Base-by-base conservation (phyloP, 2,113 vertebrate species). In the Osmerus mordax region DNA sequence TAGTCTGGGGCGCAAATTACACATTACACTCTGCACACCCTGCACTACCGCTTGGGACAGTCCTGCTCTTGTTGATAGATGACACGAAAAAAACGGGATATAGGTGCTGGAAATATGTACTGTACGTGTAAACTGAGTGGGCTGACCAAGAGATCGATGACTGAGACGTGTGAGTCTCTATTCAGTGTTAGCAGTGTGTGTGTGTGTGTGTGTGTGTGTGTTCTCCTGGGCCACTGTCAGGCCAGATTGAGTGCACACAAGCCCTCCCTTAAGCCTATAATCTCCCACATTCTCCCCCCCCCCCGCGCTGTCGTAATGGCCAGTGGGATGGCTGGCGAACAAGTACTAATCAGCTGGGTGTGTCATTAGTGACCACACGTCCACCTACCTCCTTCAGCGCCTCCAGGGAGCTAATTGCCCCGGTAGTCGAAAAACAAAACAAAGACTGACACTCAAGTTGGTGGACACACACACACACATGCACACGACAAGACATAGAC, bases 361-460 rank as follows among this genome's bases (percentile, higher is more conserved):
- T 77, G 79, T 77, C 71, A 76, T 82, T 65, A 82, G 66, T 3
- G 72, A 32, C 68, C 59, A 59, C 63, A 68, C 68, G 75, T 73
- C 66, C 32, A 73, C 69, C 19, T 65, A 18, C 32, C 7, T 32
- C n/a, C 11, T 65, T 67, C 58, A 63, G 0, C 52, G 65, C 8
- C 72, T 78, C n/a, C 66, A 29, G 65, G 69, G 58, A 71, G 74
- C 68, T 79, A 70, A 54, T 28, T 77, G 78, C 72, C 2, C 16
- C 16, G 8, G 6, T 16, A 9, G 60, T 16, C 54, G 15, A n/a
- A 18, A 72, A 18, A 4, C 23, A 1, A 23, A 23, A 62, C 13
- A 25, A 5, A 3, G 14, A 23, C 4, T 15, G 41, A 47, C 32
- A 7, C 41, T 47, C 41, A 47, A 47, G 41, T 47, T 47, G 41